A percentile compares a stretch with the other conserved stretches of the same genome.
These are phyloP conservation scores for Pentalonia nigronervosa DNA, from an alignment of 1,140 invertebrate species.

Conservation along the genomic window DNA sequence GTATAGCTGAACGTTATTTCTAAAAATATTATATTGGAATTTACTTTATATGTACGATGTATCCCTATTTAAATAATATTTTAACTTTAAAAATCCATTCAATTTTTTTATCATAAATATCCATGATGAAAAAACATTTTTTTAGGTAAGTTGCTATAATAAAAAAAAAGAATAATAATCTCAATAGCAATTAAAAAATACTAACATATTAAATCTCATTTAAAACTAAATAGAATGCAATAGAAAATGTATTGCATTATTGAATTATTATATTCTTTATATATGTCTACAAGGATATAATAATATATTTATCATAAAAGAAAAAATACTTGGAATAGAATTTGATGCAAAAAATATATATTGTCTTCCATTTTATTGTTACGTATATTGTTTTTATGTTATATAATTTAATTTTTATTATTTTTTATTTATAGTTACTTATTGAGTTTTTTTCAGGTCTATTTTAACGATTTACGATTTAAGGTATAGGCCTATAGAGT, in stretches of 20 bases:
- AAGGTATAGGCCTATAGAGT: neutral
- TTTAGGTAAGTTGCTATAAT: neutral
- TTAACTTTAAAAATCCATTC: neutral
- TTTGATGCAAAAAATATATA: neutral
- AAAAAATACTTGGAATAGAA: neutral
- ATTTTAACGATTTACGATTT: neutral
- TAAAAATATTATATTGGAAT: neutral
- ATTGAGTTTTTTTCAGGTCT: neutral
- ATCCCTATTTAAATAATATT: neutral
- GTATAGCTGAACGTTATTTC: neutral
- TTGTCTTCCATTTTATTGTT: neutral
- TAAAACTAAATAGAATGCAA: neutral
- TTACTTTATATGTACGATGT: neutral
- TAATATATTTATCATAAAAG: neutral
- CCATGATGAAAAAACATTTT: no score
- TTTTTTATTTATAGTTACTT: neutral
- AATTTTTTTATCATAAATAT: neutral
- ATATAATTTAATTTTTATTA: neutral
- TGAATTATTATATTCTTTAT: neutral
- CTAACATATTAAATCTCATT: neutral
- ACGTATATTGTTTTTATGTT: neutral
- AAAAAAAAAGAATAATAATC: neutral
- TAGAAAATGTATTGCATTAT: neutral
- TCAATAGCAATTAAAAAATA: neutral
- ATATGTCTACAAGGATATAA: neutral